Percentiles rank a stretch among this genome's conserved stretches.
phyloP scores from a whole-genome alignment of 2,113 vertebrate genomes.

The Dinomys branickii region DNA sequence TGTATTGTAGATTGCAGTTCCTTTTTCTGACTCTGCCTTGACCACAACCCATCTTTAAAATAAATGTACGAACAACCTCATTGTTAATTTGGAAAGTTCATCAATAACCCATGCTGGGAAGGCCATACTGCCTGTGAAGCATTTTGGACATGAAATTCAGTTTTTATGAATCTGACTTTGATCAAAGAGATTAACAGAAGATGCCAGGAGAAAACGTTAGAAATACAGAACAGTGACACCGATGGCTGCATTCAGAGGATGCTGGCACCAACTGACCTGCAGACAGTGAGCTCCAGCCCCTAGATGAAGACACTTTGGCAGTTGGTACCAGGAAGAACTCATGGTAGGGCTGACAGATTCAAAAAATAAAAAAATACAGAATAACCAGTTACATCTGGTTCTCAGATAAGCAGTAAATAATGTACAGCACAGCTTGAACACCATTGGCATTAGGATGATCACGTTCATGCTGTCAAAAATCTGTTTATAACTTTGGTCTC shows the following conservation, averaged over 20 bases:
- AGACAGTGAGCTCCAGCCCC: neutral
- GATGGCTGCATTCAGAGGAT: neutral
- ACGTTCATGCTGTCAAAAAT: neutral
- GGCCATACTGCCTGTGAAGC: neutral
- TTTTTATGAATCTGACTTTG: neutral
- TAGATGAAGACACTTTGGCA: neutral
- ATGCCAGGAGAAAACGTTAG: neutral
- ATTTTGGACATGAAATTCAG: neutral
- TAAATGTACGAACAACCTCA: neutral
- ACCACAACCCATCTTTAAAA: neutral
- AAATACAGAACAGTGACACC: neutral
- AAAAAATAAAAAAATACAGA: neutral
- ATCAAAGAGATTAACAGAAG: neutral
- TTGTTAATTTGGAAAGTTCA: neutral
- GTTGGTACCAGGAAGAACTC: neutral
- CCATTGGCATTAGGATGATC: rapidly evolving
- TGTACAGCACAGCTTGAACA: neutral
- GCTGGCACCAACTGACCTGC: neutral
- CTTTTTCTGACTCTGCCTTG: neutral
- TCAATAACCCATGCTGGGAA: neutral
- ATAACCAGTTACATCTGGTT: neutral
- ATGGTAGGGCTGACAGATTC: neutral
- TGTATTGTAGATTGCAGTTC: neutral
- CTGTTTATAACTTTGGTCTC: neutral
- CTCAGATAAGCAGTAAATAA: neutral